Conservation (phyloP, 1,140 invertebrate genomes). For the Heliconius nattereri region DNA sequence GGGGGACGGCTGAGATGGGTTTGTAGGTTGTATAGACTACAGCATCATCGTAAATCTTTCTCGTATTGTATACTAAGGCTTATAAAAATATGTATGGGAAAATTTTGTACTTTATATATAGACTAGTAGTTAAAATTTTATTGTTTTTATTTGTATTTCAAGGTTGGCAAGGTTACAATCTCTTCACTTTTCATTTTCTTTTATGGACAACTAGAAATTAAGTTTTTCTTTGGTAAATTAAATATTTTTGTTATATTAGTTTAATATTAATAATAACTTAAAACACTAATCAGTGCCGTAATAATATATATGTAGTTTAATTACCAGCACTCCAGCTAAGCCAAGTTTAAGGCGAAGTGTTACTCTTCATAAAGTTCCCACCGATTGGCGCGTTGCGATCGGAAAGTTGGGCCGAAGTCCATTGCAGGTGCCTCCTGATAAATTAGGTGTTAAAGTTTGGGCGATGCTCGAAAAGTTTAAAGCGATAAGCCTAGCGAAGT, state of each 20-base stretch:
- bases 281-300: no score
- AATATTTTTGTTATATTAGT: no score
- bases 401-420: constrained; percentile 40
- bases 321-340: constrained; percentile 7
- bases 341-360: constrained; percentile 20
- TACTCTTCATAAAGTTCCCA: constrained; percentile 32
- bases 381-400: constrained; percentile 30
- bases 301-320: neutral
- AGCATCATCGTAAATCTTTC: constrained; percentile 7
- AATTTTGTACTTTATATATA: neutral
- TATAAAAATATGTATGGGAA: neutral
- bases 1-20: constrained; percentile 33
- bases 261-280: no score
- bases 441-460: constrained; percentile 47
- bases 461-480: constrained; percentile 37
- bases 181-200: no score
- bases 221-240: no score
- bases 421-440: constrained; percentile 48
- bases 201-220: no score
- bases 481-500: constrained; percentile 43
- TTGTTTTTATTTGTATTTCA: neutral
- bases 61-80: neutral
- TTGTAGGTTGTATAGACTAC: constrained; percentile 17
- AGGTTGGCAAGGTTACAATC: no score
- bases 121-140: neutral